Conservation (phyloP, 2,113 vertebrate genomes). For the Sardina pilchardus region DNA sequence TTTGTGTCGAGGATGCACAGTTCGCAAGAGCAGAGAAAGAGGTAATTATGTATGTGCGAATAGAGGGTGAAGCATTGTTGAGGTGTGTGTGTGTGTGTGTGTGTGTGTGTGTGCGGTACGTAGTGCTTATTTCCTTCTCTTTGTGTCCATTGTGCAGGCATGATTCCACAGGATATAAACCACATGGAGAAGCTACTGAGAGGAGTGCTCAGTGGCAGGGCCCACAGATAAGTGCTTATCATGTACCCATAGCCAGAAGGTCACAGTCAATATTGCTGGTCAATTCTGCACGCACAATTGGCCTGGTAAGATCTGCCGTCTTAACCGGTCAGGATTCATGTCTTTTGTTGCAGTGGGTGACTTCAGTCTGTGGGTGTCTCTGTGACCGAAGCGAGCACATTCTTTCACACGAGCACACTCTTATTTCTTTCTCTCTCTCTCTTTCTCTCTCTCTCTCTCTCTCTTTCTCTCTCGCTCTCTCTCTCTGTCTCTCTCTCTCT, state of each 20-base stretch:
- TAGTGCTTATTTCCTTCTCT: constrained; percentile 67
- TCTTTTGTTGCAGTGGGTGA: neutral
- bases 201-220: constrained; percentile 55
- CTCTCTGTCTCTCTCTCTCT: constrained; percentile 28
- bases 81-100: neutral
- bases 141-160: constrained; percentile 70
- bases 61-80: constrained; percentile 44
- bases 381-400: constrained; percentile 32
- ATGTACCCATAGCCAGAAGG: constrained; percentile 68
- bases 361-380: constrained; percentile 23
- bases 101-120: constrained; percentile 59
- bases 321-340: constrained; percentile 57
- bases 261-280: constrained; percentile 62
- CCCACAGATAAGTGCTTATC: constrained; percentile 73
- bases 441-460: constrained; percentile 2
- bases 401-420: constrained; percentile 40
- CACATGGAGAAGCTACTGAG: constrained; percentile 43
- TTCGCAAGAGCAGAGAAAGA: constrained; percentile 71
- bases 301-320: constrained; percentile 62
- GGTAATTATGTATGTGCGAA: constrained; percentile 75
- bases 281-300: constrained; percentile 63
- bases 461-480: constrained; percentile 14
- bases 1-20: constrained; percentile 64
- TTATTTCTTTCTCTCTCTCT: constrained; percentile 27
- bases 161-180: constrained; percentile 67